phyloP scores from a whole-genome alignment of 2,888 invertebrate species.

The Brachypterus glaber region DNA sequence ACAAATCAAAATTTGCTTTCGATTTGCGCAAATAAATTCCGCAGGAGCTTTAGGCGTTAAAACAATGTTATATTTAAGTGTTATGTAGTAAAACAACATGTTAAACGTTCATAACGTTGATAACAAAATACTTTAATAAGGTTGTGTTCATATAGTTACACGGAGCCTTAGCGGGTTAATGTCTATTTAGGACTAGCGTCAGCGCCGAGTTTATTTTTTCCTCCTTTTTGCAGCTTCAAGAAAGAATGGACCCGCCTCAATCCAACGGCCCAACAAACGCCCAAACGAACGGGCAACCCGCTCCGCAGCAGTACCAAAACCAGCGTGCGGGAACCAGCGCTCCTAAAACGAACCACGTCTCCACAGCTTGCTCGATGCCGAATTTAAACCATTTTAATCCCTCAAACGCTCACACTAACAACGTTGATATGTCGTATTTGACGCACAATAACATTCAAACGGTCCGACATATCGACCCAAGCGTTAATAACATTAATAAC shows the following conservation, averaged over 20 bases:
- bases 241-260: constrained; percentile 23
- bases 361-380: constrained; percentile 35
- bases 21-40: no score
- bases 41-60: no score
- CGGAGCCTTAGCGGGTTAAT: no score
- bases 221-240: constrained; percentile 28
- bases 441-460: constrained; percentile 28
- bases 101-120: no score
- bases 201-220: no score
- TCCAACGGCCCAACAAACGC: constrained; percentile 3
- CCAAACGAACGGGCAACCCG: constrained; percentile 2
- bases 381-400: constrained; percentile 36
- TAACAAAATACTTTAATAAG: no score
- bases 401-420: constrained; percentile 25
- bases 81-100: no score
- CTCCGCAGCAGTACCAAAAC: constrained; percentile 7
- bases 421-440: constrained; percentile 28
- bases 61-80: no score
- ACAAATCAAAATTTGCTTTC: no score
- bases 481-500: constrained; percentile 31
- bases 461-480: no score
- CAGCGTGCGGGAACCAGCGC: constrained; percentile 16
- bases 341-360: constrained; percentile 29
- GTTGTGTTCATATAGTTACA: no score
- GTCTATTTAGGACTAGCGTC: no score